phyloP scores from a whole-genome alignment of 2,888 invertebrate genomes.

The Megalurothrips usitatus region DNA sequence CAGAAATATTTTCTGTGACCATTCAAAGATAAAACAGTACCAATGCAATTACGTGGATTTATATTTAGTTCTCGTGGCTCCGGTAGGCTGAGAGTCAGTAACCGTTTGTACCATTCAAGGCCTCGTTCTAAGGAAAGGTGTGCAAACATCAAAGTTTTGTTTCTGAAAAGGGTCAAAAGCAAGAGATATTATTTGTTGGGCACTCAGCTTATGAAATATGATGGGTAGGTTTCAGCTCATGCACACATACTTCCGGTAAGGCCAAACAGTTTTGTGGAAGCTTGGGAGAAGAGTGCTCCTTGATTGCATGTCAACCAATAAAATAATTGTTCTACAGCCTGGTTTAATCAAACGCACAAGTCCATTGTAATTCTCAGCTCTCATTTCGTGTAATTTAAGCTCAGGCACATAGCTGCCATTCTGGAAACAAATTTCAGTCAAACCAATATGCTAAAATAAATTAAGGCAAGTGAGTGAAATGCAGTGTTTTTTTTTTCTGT shows the following conservation, averaged over 20 bases:
- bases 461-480: not conserved
- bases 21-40: slow-evolving; percentile 91
- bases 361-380: slow-evolving; percentile 93
- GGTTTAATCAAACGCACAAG: slow-evolving; percentile 88
- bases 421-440: not conserved
- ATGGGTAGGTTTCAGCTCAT: not conserved
- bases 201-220: not conserved
- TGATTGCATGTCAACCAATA: slow-evolving; percentile 84
- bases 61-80: slow-evolving; percentile 79
- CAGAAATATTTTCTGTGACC: slow-evolving; percentile 97
- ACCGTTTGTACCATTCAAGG: slow-evolving; percentile 86
- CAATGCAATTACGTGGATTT: slow-evolving; percentile 94
- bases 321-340: slow-evolving; percentile 87
- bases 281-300: slow-evolving; percentile 80
- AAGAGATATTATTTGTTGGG: not conserved
- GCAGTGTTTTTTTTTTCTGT: no score
- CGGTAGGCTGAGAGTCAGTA: slow-evolving; percentile 80
- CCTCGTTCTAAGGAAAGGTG: slow-evolving; percentile 90
- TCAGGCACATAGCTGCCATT: slow-evolving; percentile 53
- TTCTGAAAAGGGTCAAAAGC: slow-evolving; percentile 54
- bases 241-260: slow-evolving; percentile 78
- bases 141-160: slow-evolving; percentile 93
- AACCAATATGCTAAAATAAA: not conserved
- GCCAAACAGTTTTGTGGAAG: slow-evolving; percentile 92
- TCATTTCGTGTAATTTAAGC: slow-evolving; percentile 80